A percentile compares a stretch with the other conserved stretches of the same genome.
Evolutionary conservation across 2,888 invertebrate genomes (phyloP).

Genomic region (Sabellastarte sp.): DNA sequence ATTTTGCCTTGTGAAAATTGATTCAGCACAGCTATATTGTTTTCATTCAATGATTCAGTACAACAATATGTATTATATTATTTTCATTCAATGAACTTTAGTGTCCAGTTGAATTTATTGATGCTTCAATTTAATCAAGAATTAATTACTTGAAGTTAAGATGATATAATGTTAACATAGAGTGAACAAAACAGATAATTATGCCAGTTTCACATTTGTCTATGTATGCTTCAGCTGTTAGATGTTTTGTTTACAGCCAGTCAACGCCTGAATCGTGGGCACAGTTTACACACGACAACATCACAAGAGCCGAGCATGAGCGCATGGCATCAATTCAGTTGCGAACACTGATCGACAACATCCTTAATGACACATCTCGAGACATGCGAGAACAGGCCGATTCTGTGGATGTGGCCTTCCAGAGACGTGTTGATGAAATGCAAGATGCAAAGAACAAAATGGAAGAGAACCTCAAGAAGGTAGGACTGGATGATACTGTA

Average conservation of each 20-base stretch:
- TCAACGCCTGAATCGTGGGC: slow-evolving; percentile 83
- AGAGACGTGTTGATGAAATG: slow-evolving; percentile 71
- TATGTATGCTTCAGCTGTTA: no score
- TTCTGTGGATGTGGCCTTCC: slow-evolving; percentile 74
- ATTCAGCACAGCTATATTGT: background rate
- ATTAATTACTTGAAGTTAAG: no score
- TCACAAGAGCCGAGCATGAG: slow-evolving; percentile 74
- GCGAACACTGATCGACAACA: slow-evolving; percentile 70
- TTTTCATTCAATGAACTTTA: background rate
- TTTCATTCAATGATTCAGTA: no score
- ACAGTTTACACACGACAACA: slow-evolving; percentile 75
- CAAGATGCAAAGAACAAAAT: slow-evolving; percentile 62
- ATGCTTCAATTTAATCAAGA: no score
- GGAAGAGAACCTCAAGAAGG: slow-evolving; percentile 70
- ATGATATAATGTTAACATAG: no score
- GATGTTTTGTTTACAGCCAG: slow-evolving; percentile 67
- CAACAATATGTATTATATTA: background rate
- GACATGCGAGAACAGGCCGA: slow-evolving; percentile 82
- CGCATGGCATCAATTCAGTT: slow-evolving; percentile 74
- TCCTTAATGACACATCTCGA: slow-evolving; percentile 73
- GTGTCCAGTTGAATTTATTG: no score
- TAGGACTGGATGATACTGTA: no score
- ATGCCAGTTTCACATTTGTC: no score
- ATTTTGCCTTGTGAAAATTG: background rate
- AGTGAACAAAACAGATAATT: no score